Percentiles rank a stretch among this genome's conserved stretches.
Conservation (phyloP, 2,797 vertebrate genomes). For the Sitta carolinensis region DNA sequence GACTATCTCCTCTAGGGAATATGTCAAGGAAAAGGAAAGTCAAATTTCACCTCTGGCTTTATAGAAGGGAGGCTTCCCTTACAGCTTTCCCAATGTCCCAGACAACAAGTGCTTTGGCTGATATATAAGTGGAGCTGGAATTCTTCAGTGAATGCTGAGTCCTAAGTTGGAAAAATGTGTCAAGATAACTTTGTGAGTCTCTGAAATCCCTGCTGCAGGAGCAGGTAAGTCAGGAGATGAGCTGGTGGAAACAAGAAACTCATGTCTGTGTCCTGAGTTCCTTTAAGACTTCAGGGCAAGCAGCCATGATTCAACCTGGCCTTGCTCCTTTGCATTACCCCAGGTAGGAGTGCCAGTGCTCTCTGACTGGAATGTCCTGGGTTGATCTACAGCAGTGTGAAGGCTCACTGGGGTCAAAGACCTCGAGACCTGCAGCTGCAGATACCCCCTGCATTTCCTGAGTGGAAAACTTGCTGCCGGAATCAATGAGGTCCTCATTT, state of each 20-base stretch:
- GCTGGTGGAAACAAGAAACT: neutral
- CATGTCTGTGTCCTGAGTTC: fast-evolving
- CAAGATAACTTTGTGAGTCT: neutral
- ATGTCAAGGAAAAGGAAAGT: neutral
- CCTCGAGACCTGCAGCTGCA: neutral
- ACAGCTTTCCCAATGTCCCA: neutral
- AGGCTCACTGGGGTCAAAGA: neutral
- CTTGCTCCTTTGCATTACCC: neutral
- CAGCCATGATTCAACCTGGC: neutral
- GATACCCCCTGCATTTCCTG: fast-evolving
- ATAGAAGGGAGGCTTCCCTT: neutral
- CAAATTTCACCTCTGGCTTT: neutral
- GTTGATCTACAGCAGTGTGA: fast-evolving
- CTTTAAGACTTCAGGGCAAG: neutral
- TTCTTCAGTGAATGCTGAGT: neutral
- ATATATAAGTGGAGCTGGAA: neutral
- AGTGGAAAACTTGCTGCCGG: neutral
- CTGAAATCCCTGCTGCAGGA: neutral
- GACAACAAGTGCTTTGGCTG: neutral
- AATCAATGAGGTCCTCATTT: neutral
- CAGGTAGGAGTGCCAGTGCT: neutral
- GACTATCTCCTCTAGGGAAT: neutral
- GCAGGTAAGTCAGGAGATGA: neutral
- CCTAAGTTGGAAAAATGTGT: neutral
- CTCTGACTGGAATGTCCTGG: neutral